Percentiles rank a stretch among this genome's conserved stretches.
Conservation (phyloP, 2,888 invertebrate species). For the Chrysina gloriosa region DNA sequence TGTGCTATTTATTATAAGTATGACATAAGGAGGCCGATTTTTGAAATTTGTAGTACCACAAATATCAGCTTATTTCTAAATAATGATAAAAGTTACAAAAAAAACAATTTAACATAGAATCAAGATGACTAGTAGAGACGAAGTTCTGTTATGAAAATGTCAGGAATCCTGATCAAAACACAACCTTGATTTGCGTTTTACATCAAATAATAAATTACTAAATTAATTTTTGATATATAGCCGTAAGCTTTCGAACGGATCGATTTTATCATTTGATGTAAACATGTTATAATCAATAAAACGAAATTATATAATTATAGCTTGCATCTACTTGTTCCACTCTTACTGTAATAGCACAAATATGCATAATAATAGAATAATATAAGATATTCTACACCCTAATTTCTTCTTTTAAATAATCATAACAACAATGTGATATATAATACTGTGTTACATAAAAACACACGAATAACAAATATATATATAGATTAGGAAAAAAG, state of each 20-base stretch:
- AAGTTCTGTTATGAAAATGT: constrained; percentile 54
- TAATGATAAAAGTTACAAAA: constrained; percentile 44
- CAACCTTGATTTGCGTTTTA: constrained; percentile 35
- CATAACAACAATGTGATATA: constrained; percentile 2
- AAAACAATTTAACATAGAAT: constrained; percentile 63
- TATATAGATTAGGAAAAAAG: constrained; percentile 35
- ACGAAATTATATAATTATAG: no score
- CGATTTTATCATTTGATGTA: no score
- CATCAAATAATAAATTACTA: constrained; percentile 19
- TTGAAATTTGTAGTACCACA: constrained; percentile 37
- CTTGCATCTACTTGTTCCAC: no score
- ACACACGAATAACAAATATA: constrained; percentile 41
- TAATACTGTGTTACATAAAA: constrained; percentile 41
- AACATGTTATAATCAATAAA: no score
- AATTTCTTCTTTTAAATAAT: constrained; percentile 16
- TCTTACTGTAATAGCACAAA: no score
- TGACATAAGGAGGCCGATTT: constrained; percentile 29
- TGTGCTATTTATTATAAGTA: constrained; percentile 47
- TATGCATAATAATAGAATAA: neutral
- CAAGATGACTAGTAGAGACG: constrained; percentile 65
- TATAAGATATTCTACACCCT: constrained; percentile 7
- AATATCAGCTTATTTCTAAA: constrained; percentile 39
- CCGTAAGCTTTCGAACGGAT: neutral
- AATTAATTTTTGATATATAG: neutral
- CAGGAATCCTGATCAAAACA: constrained; percentile 53